Evolutionary conservation across 2,113 vertebrate genomes (phyloP), one percentile per base, ranked within the genome.

Genomic region (Amblyornis subalaris): DNA sequence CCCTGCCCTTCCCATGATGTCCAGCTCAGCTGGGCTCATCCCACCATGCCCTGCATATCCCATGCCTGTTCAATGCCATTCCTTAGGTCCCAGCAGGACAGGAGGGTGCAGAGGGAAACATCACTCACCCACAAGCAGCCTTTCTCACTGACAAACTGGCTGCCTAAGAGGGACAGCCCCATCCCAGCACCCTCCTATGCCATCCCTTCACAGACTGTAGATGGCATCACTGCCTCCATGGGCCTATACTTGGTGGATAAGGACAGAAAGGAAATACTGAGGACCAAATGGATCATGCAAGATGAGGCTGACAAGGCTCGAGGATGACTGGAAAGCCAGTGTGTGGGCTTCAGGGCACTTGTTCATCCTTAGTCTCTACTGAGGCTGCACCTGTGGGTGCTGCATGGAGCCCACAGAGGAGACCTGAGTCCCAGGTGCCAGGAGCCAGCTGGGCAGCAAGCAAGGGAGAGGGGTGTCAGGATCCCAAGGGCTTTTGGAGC

Each of bases 271-370:
- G 53, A 89, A 60, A 35, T 10, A 15, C 14, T 62, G 54, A 53
- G 55, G 35, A 74, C 44, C 2, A 12, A 0, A 1, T 58, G 76
- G 51, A 70, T 74, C 31, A 22, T 21, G 4, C 15, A 36, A 29
- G 21, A 24, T 11, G 19, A 88, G 20, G 36, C 9, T 28, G 36
- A 13, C 3, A 7, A 7, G 36, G 16, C 19, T 15, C 0, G 0
- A 22, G 36, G 8, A 38, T 6, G 40, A 69, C 45, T 76, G 54
- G 57, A 38, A 53, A 42, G 57, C 33, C 42, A 69, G 7, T 6
- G 14, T 11, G 50, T 76, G 22, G 33, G 42, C n/a, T 62, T 23
- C 7, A 31, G 9, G 26, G 13, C 3, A 31, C 9, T 50, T 69
- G 35, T 51, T 40, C 4, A 12, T 23, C 33, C 45, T 35, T 54